Evolutionary conservation across 2,797 vertebrate genomes (phyloP).

Genomic region (Ptychobarbus kaznakovi): DNA sequence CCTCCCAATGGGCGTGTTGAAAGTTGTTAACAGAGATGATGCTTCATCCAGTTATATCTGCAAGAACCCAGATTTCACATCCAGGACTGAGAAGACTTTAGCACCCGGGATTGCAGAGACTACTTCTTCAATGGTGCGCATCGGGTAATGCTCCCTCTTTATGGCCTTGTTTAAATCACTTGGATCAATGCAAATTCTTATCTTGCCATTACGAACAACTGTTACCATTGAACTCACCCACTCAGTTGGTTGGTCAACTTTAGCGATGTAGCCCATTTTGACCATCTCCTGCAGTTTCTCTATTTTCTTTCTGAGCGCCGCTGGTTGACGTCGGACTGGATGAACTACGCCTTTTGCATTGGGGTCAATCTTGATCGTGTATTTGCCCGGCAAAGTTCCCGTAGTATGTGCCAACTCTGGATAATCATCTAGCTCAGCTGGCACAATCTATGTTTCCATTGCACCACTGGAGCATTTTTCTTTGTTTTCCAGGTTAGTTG

Average conservation of each 20-base stretch:
- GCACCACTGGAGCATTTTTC: not conserved
- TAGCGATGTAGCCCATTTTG: no score
- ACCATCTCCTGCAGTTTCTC: no score
- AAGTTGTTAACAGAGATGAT: constrained; percentile 45
- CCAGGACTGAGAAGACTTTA: constrained; percentile 29
- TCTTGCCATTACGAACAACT: not conserved
- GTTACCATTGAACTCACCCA: constrained; percentile 48
- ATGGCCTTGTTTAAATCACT: constrained; percentile 51
- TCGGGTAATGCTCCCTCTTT: constrained; percentile 17
- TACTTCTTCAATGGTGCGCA: constrained; percentile 26
- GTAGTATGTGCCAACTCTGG: constrained; percentile 36
- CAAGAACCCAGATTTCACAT: constrained; percentile 42
- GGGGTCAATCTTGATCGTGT: constrained; percentile 41
- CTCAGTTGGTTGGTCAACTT: not conserved
- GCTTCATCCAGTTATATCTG: constrained; percentile 39
- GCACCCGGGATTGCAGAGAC: not conserved
- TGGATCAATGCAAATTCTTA: constrained; percentile 42
- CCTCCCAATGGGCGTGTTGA: constrained; percentile 34
- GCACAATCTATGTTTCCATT: not conserved
- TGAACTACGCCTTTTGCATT: constrained; percentile 32
- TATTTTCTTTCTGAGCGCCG: not conserved
- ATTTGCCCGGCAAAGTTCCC: constrained; percentile 40
- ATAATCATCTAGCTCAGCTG: constrained; percentile 42
- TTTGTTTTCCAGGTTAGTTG: no score
- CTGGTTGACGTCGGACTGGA: constrained; percentile 11